These are phyloP conservation scores for Parnassius smintheus DNA, from an alignment of 2,888 invertebrate species.

Conservation along the genomic window DNA sequence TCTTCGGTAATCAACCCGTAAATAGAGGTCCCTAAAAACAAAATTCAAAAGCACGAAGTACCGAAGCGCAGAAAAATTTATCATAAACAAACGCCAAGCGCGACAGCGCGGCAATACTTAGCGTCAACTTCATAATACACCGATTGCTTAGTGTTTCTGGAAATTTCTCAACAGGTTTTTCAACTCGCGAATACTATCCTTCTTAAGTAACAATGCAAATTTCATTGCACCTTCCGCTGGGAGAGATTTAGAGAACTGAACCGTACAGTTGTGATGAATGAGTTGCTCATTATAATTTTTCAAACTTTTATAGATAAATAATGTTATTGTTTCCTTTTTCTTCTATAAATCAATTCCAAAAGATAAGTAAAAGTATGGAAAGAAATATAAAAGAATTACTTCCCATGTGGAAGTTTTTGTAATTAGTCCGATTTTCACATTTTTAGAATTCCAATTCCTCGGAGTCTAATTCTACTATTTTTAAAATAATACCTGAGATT, in stretches of 20 bases:
- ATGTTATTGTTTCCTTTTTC: too few species aligned
- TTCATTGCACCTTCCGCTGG: constrained; percentile 7
- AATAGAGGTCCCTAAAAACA: neutral
- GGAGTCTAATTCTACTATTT: too few species aligned
- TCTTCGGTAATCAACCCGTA: too few species aligned
- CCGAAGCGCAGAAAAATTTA: constrained; percentile 15
- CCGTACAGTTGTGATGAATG: constrained; percentile 33
- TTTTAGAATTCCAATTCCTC: too few species aligned
- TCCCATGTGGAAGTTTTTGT: too few species aligned
- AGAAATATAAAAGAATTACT: too few species aligned
- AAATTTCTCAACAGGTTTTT: constrained; percentile 25
- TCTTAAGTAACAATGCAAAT: constrained; percentile 23
- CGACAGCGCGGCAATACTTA: constrained; percentile 22
- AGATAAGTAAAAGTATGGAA: too few species aligned
- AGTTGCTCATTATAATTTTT: constrained; percentile 10
- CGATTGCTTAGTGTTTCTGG: constrained; percentile 24
- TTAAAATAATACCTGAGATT: too few species aligned
- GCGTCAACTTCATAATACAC: constrained; percentile 26
- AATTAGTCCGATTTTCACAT: too few species aligned
- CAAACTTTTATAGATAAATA: constrained; percentile 8
- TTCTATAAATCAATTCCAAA: too few species aligned
- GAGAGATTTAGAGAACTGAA: constrained; percentile 30
- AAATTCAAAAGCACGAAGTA: constrained; percentile 4
- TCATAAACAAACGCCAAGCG: constrained; percentile 22
- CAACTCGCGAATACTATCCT: constrained; percentile 18